These are phyloP conservation scores for Hippocampus zosterae DNA, from an alignment of 2,113 vertebrate genomes.

Conservation along the genomic window DNA sequence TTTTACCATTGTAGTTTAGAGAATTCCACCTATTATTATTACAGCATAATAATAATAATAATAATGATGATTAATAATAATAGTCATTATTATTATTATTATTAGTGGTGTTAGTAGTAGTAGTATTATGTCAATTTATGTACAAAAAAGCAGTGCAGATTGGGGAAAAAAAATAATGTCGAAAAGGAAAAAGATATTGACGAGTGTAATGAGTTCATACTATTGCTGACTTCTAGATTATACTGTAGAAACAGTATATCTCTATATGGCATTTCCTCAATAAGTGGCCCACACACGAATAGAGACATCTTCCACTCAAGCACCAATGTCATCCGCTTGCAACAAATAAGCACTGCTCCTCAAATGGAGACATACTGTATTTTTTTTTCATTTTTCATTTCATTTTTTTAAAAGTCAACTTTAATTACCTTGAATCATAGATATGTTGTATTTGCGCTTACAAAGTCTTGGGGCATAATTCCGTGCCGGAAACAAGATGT, in stretches of 20 bases:
- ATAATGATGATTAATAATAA: no score
- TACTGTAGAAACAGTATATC: neutral
- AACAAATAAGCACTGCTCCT: neutral
- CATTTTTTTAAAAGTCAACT: neutral
- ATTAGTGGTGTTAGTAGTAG: no score
- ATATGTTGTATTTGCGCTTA: neutral
- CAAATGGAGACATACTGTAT: neutral
- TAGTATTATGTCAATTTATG: no score
- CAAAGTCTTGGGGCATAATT: neutral
- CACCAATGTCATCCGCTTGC: neutral
- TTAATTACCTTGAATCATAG: neutral
- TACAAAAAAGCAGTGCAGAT: no score
- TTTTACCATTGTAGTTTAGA: no score
- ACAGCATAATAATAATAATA: no score
- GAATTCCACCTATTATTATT: no score
- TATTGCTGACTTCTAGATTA: neutral
- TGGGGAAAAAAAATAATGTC: no score
- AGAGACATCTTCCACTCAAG: neutral
- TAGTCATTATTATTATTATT: no score
- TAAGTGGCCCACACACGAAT: neutral
- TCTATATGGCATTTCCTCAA: neutral
- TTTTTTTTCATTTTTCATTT: no score
- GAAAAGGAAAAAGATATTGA: no score
- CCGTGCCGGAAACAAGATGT: neutral
- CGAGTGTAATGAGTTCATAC: neutral